phyloP scores from a whole-genome alignment of 1,140 invertebrate species.

The Anthonomus grandis region DNA sequence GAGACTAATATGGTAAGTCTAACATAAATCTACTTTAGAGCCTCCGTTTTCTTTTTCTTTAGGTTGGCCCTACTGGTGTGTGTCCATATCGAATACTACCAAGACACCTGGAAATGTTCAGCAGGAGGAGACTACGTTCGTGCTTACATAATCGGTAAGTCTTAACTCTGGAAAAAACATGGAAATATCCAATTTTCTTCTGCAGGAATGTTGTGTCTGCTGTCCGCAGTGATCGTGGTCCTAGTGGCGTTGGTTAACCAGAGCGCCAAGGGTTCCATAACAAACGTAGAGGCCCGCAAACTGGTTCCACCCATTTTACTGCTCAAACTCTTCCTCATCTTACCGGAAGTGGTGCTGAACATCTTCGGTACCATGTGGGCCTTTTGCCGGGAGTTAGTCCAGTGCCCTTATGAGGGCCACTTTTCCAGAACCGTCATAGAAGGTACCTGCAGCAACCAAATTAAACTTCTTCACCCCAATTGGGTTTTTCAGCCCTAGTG shows the following conservation, averaged over 20 bases:
- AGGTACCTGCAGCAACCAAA: conserved; percentile 49
- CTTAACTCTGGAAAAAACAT: too few relatives aligned
- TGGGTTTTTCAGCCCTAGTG: conserved; percentile 60
- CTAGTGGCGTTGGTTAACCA: conserved; percentile 64
- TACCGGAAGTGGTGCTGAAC: conserved; percentile 75
- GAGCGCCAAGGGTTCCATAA: conserved; percentile 67
- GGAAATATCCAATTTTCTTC: too few relatives aligned
- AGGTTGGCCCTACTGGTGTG: conserved; percentile 66
- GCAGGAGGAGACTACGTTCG: conserved; percentile 64
- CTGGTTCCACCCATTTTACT: conserved; percentile 64
- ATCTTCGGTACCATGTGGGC: conserved; percentile 79
- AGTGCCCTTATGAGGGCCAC: conserved; percentile 62
- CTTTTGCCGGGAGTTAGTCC: conserved; percentile 62
- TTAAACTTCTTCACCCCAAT: too few relatives aligned
- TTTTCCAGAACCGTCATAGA: conserved; percentile 71
- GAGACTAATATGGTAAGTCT: conserved; percentile 63
- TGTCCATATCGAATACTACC: conserved; percentile 61
- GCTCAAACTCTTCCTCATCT: conserved; percentile 65
- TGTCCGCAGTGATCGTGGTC: conserved; percentile 59
- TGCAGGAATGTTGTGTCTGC: conserved; percentile 58
- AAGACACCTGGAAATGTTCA: conserved; percentile 60
- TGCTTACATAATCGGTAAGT: conserved; percentile 57
- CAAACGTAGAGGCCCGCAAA: conserved; percentile 62
- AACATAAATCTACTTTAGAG: not conserved
- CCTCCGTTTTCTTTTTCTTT: conserved; percentile 14